A percentile compares a stretch with the other conserved stretches of the same genome.
phyloP scores from a whole-genome alignment of 2,797 vertebrate genomes.

The Notoglanidium macrostoma region DNA sequence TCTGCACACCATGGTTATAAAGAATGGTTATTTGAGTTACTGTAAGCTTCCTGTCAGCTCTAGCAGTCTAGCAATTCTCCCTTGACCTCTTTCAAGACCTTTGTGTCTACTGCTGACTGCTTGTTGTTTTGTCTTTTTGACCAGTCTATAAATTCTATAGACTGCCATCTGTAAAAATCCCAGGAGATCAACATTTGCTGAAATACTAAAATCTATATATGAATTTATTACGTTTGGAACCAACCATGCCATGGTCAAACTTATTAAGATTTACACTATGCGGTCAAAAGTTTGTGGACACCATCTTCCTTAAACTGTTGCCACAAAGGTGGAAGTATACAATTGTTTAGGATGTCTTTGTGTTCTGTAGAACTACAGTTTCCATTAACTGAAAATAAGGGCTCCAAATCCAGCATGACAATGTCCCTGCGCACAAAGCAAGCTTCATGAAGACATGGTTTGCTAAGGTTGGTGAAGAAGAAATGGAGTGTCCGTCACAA shows the following conservation, averaged over 20 bases:
- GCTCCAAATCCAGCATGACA: background rate
- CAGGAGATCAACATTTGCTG: background rate
- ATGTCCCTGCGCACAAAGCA: background rate
- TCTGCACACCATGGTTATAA: background rate
- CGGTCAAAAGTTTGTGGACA: background rate
- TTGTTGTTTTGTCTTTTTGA: background rate
- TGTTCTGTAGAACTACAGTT: background rate
- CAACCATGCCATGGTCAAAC: background rate
- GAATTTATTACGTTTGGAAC: background rate
- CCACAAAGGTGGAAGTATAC: background rate
- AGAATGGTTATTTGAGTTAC: background rate
- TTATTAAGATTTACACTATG: background rate
- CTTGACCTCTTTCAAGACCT: background rate
- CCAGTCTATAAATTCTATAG: background rate
- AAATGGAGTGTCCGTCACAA: background rate
- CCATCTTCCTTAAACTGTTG: too few relatives aligned
- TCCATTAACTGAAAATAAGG: background rate
- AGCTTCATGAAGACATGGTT: background rate
- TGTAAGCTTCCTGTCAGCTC: background rate
- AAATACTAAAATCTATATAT: background rate
- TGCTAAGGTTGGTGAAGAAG: background rate
- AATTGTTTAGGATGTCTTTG: background rate
- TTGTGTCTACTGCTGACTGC: too few relatives aligned
- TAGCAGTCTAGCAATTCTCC: background rate
- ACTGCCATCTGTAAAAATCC: background rate